Evolutionary conservation across 2,797 vertebrate genomes (phyloP).

Genomic region (Sebastes hopkinsi): DNA sequence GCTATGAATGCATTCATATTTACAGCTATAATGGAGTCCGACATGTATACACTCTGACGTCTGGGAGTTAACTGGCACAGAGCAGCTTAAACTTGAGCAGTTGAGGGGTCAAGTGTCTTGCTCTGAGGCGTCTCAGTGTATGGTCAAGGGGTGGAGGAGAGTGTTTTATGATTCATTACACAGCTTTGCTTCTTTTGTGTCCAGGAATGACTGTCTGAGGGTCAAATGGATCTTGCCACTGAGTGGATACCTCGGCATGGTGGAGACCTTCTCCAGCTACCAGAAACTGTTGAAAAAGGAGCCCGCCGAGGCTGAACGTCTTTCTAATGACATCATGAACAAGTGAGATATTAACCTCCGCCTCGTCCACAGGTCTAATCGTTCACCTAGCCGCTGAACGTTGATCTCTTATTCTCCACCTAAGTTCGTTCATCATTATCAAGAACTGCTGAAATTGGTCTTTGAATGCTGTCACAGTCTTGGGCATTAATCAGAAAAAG

Average conservation of each 20-base stretch:
- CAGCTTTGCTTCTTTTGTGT: neutral
- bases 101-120: neutral
- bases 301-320: conserved; percentile 60
- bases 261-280: conserved; percentile 74
- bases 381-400: neutral
- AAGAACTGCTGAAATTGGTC: conserved; percentile 49
- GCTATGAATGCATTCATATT: neutral
- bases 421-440: conserved; percentile 33
- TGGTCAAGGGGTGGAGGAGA: neutral
- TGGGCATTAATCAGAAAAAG: conserved; percentile 61
- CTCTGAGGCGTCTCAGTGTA: neutral
- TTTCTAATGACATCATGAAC: conserved; percentile 57
- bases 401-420: conserved; percentile 19
- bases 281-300: conserved; percentile 66
- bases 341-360: conserved; percentile 58
- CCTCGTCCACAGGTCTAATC: neutral
- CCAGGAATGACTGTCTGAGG: conserved; percentile 67
- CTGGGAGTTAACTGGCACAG: neutral
- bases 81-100: neutral
- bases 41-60: neutral
- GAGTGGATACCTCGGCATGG: conserved; percentile 66
- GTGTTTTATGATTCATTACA: neutral
- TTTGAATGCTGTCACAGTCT: conserved; percentile 43
- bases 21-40: neutral
- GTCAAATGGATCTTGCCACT: conserved; percentile 55